phyloP scores from a whole-genome alignment of 2,797 vertebrate genomes.

The Premnoplex brunnescens region DNA sequence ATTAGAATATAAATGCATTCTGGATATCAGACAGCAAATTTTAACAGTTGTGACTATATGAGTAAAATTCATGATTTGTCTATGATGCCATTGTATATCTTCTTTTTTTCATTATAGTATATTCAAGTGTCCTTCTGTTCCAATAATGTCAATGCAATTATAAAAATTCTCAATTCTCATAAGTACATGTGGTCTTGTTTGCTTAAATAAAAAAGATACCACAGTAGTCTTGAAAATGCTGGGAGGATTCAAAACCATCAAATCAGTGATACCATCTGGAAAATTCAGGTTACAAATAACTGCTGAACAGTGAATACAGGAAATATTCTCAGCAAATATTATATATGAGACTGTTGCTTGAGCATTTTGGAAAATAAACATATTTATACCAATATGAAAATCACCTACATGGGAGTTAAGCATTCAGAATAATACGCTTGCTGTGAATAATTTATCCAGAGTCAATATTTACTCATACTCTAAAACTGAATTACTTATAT shows the following conservation, averaged over 20 bases:
- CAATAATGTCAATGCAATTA: neutral
- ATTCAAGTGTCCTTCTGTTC: neutral
- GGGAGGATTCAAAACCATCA: neutral
- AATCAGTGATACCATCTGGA: neutral
- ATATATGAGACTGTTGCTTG: neutral
- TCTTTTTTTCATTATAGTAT: neutral
- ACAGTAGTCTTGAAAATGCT: neutral
- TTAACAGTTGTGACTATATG: neutral
- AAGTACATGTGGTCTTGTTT: neutral
- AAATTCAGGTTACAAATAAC: neutral
- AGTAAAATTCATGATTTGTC: neutral
- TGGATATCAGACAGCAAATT: neutral
- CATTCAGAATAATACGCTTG: neutral
- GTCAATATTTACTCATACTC: conserved; percentile 14
- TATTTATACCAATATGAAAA: conserved; percentile 5
- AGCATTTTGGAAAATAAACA: conserved; percentile 18
- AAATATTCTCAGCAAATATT: neutral
- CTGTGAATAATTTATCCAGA: conserved; percentile 22
- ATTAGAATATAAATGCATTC: neutral
- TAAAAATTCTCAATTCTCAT: neutral
- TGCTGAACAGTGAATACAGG: neutral
- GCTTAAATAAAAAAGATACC: neutral
- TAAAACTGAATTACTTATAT: conserved; percentile 1
- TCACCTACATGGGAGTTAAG: neutral
- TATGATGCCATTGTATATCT: neutral